Evolutionary conservation across 1,140 invertebrate genomes (phyloP), one percentile per base, ranked within the genome.

Genomic region (Ctenoplectra terminalis): DNA sequence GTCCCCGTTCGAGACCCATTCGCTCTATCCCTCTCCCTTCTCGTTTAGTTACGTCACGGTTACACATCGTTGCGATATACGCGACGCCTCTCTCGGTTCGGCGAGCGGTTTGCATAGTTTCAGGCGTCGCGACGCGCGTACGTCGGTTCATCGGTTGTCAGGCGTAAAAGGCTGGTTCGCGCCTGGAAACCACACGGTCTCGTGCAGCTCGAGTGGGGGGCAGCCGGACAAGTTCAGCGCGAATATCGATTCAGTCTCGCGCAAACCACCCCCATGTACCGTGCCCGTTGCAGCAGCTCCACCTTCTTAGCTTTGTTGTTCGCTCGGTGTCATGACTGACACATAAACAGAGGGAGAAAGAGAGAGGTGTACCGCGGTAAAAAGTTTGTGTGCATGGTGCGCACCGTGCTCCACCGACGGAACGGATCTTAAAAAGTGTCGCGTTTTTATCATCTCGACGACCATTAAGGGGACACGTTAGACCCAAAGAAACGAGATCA

Each of bases 211-310:
- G 54, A 78, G 86, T 87, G 87, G 86, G 84, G 84, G 83, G 88
- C 79, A 87, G 80, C 76, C 84, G 70, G 80, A 90, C 89, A 89
- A 90, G 87, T 90, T 88, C 83, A 89, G 89, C 82, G 66, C 71
- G 50, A 83, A 83, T 91, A 91, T 91, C 90, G 90, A 91, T 91
- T 91, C 90, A 90, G 90, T 91, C 89, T 87, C 83, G 87, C 83
- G 83, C 85, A 90, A 90, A 89, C 89, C 87, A 91, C 90, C 90
- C 90, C 86, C 86, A 80, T 77, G 85, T 81, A 78, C 52, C 73
- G 82, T 79, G 66, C 58, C 63, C 70, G 81, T 73, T 75, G 84
- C 77, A 66, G 70, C 63, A 81, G 84, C 71, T 77, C 76, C 85
- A 83, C 81, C 67, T 76, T 83, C 54, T n/a, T 61, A 79, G 81